Evolutionary conservation across 1,140 invertebrate genomes (phyloP).

Genomic region (Temnothorax curvispinosus): DNA sequence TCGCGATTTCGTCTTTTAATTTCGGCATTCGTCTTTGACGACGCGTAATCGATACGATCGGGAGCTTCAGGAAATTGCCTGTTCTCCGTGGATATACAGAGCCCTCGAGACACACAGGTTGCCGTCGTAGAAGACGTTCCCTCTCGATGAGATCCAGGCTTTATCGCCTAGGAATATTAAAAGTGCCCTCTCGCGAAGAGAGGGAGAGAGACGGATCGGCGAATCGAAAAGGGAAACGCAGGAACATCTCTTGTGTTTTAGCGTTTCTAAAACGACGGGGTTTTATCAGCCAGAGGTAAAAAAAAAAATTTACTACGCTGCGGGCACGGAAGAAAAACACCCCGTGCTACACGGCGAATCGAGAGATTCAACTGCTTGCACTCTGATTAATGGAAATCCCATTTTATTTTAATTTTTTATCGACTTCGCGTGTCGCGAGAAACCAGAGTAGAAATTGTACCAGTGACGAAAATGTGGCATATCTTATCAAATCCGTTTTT

Average conservation of each 20-base stretch:
- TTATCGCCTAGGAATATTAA: slow-evolving; percentile 67
- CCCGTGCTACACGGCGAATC: slow-evolving; percentile 35
- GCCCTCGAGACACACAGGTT: slow-evolving; percentile 22
- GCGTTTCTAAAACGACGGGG: slow-evolving; percentile 31
- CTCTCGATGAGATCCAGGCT: slow-evolving; percentile 65
- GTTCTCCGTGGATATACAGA: slow-evolving; percentile 44
- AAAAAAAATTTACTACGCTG: slow-evolving; percentile 36
- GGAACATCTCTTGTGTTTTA: neutral
- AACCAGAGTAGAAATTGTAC: neutral
- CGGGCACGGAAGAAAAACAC: slow-evolving; percentile 39
- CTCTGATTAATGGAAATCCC: slow-evolving; percentile 27
- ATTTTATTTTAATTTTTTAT: neutral
- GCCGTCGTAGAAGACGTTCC: neutral
- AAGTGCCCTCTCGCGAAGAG: slow-evolving; percentile 55
- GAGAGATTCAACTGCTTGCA: slow-evolving; percentile 6
- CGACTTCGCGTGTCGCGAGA: neutral
- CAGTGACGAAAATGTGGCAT: neutral
- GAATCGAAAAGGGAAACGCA: slow-evolving; percentile 28
- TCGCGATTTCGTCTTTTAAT: slow-evolving; percentile 67
- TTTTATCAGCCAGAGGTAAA: slow-evolving; percentile 5
- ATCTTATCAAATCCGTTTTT: neutral
- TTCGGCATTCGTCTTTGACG: slow-evolving; percentile 73
- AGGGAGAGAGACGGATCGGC: slow-evolving; percentile 50
- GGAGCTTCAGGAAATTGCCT: slow-evolving; percentile 64
- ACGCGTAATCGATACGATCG: slow-evolving; percentile 41